These are phyloP conservation scores for Uropsilus gracilis DNA, from an alignment of 2,113 vertebrate species.

Conservation along the genomic window DNA sequence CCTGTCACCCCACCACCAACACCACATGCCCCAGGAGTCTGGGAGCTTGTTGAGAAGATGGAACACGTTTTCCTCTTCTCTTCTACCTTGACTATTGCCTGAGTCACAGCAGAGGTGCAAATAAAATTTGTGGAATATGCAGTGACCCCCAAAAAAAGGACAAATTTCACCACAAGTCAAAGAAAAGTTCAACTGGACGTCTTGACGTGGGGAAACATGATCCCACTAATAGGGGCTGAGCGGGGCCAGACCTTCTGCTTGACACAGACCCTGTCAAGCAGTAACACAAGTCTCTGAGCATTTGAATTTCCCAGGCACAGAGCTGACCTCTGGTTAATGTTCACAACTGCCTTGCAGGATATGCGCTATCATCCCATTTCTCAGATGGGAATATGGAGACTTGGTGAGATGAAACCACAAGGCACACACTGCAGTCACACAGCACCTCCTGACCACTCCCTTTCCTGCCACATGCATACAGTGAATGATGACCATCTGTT, in stretches of 20 bases:
- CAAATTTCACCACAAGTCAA: not conserved
- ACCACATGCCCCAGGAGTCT: not conserved
- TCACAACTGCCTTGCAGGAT: not conserved
- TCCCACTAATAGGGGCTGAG: not conserved
- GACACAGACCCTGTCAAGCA: too few species aligned
- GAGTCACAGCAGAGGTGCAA: fast-evolving
- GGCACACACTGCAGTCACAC: too few species aligned
- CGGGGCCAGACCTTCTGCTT: too few species aligned
- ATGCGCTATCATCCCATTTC: not conserved
- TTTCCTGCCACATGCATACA: too few species aligned
- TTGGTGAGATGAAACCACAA: not conserved
- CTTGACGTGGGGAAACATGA: not conserved
- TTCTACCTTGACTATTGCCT: not conserved
- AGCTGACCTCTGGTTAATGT: not conserved
- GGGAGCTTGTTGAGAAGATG: not conserved
- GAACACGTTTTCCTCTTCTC: not conserved
- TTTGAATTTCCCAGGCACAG: not conserved
- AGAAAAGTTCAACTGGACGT: not conserved
- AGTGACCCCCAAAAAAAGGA: not conserved
- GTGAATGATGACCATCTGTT: too few species aligned
- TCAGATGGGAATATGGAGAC: not conserved
- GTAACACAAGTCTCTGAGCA: too few species aligned
- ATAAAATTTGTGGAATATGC: not conserved
- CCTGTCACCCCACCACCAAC: not conserved
- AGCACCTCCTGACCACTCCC: not conserved